These are phyloP conservation scores for Eudemis profundana DNA, from an alignment of 2,888 invertebrate genomes.

Conservation along the genomic window DNA sequence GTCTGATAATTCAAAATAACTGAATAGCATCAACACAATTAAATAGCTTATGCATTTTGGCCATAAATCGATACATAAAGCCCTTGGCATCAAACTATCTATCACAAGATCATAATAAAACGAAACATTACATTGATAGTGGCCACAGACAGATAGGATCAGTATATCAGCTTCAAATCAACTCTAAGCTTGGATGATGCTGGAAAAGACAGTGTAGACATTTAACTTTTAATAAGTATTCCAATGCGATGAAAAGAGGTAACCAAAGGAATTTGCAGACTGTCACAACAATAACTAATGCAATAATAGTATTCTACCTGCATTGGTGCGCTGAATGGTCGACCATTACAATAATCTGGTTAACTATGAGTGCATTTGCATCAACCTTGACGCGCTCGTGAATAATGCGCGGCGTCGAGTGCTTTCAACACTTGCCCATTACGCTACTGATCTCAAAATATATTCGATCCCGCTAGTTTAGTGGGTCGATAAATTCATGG, in stretches of 20 bases:
- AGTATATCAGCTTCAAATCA: background rate
- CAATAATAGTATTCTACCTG: constrained; percentile 35
- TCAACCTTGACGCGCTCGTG: constrained; percentile 66
- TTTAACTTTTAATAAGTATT: background rate
- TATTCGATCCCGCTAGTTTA: constrained; percentile 40
- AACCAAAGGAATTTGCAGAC: constrained; percentile 5
- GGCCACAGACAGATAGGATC: background rate
- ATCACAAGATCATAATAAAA: constrained; percentile 18
- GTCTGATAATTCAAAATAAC: constrained; percentile 56
- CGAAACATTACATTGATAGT: constrained; percentile 7
- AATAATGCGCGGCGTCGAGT: constrained; percentile 62
- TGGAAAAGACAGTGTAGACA: background rate
- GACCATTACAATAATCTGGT: constrained; percentile 43
- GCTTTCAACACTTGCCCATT: constrained; percentile 61
- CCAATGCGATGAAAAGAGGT: background rate
- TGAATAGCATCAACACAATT: constrained; percentile 41
- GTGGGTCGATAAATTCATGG: constrained; percentile 37
- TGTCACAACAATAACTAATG: constrained; percentile 22
- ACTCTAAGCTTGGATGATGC: background rate
- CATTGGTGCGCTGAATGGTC: constrained; percentile 26
- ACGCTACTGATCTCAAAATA: constrained; percentile 49
- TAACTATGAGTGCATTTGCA: constrained; percentile 58
- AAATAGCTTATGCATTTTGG: constrained; percentile 20
- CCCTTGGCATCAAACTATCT: constrained; percentile 17
- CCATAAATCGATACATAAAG: constrained; percentile 22